A percentile compares a stretch with the other conserved stretches of the same genome.
These are phyloP conservation scores for Drosophila ananassae DNA, from an alignment of 1,140 invertebrate genomes.

Conservation along the genomic window DNA sequence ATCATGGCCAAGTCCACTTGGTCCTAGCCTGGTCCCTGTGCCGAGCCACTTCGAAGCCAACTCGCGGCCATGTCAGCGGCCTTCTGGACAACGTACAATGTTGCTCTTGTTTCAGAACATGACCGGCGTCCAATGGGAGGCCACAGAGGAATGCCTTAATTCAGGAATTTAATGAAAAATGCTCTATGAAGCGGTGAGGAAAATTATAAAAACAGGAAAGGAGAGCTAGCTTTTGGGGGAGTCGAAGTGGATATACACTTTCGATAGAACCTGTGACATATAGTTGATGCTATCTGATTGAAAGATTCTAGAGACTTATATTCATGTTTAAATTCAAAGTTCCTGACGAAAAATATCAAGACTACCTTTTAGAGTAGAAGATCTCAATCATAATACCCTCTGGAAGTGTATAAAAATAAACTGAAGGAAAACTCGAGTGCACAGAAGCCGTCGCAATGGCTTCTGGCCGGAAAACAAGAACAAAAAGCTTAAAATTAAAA, in stretches of 20 bases:
- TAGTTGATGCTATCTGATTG: too few relatives aligned
- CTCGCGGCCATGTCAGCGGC: constrained; percentile 71
- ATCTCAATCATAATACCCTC: background rate
- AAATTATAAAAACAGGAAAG: constrained; percentile 61
- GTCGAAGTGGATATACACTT: background rate
- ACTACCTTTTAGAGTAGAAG: too few relatives aligned
- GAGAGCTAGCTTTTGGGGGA: background rate
- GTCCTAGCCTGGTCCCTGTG: constrained; percentile 19
- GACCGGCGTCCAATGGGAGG: constrained; percentile 59
- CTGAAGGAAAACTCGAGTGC: constrained; percentile 53
- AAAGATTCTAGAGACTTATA: too few relatives aligned
- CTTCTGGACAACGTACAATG: constrained; percentile 54
- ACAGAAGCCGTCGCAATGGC: constrained; percentile 51
- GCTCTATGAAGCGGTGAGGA: constrained; percentile 77
- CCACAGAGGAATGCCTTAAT: constrained; percentile 75
- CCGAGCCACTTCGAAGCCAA: background rate
- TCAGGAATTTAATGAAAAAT: constrained; percentile 83
- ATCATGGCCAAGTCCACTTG: constrained; percentile 22
- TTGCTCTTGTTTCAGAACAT: constrained; percentile 80
- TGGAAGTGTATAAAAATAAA: background rate
- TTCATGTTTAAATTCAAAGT: too few relatives aligned
- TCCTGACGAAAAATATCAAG: too few relatives aligned
- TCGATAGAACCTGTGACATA: background rate
- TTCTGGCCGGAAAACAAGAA: constrained; percentile 11
- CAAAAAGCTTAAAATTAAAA: constrained; percentile 80